Base-by-base conservation (phyloP, 2,113 vertebrate genomes). In the Eudyptes chrysolophus region DNA sequence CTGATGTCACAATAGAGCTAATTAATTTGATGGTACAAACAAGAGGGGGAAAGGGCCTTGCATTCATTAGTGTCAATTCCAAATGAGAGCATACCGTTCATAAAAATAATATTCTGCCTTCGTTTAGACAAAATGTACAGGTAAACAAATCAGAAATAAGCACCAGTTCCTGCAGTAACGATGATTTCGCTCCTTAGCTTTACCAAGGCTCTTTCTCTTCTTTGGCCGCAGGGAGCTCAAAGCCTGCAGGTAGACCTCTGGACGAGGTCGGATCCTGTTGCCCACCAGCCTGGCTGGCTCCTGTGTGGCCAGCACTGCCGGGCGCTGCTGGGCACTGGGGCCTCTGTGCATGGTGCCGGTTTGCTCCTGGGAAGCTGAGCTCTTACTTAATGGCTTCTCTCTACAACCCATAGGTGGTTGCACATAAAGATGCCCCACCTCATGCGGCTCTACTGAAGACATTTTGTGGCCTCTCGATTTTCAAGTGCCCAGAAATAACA, bases 21-120 rank as follows among this genome's bases (percentile, higher is more conserved):
- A 97, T 97, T 97, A 92, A 96, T 90, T 98, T 96, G 97, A 97
- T 95, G 94, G 85, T 89, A 61, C 60, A 94, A 97, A 95, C 71
- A 97, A 90, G 84, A 97, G n/a, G 48, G 58, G 85, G 68, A 96
- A 93, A 96, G 75, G 75, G 89, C 82, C 94, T 93, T 96, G 92
- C 94, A 96, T 97, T 96, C 89, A 96, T 97, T 97, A 97, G 79
- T 92, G 96, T 96, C 96, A 96, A 92, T 93, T 96, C 79, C 87
- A 95, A 75, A 96, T 81, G 65, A 97, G 82, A 92, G 68, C 32
- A 75, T 78, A 94, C 62, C 0, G 24, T 90, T 96, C 84, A 84
- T 90, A 97, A 92, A 95, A 94, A 83, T 87, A 86, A 93, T 96
- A 95, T 94, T 96, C 93, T 75, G 82, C 60, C 72, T 93, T 93